Base-by-base conservation (phyloP, 92 coral and sea anemone species). In the Palythoa grandis region DNA sequence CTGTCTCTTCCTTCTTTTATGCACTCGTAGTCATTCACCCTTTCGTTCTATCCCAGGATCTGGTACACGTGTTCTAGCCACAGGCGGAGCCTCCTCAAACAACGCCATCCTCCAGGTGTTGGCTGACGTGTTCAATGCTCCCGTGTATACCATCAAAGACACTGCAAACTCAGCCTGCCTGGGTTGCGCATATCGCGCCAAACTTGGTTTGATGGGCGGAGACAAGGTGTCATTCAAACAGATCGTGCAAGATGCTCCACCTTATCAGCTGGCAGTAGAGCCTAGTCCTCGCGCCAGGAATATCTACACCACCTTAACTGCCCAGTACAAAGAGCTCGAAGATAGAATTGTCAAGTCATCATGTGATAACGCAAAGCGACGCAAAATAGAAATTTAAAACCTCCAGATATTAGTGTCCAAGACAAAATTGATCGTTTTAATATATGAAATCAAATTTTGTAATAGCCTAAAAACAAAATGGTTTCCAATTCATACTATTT, bases 31-130 rank as follows among this genome's bases (percentile, higher is more conserved):
- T 52, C 39, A 57, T 25, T 35, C 20, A 39, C 20, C 35, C 8
- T 43, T 54, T 38, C 65, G 22, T 38, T 25, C 54, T 2, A 48
- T 15, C 37, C 23, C 60, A 96, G 99, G 93, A 52, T 82, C 88
- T 58, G 91, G 79, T 0, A 91, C 99, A 24, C 93, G 95, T 67
- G 87, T 96, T 7, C 85, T 96, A n/a, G 99, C 99, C 56, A 96
- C 99, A 2, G 99, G 99, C 9, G 99, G 99, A 61, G 99, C 99
- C n/a, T 96, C 99, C 0, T 91, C 96, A 83, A 96, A 96, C 91
- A 83, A 76, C n/a, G 87, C 94, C 72, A 96, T 96, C 39, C 98
- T 96, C 40, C 95, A 93, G 87, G 97, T 96, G 53, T 40, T 96
- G 16, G 91, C 98, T 3, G 97, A 96, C 58, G 93, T 96, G 11